These are phyloP conservation scores for Cydia splendana DNA, from an alignment of 1,140 invertebrate genomes.

Conservation along the genomic window DNA sequence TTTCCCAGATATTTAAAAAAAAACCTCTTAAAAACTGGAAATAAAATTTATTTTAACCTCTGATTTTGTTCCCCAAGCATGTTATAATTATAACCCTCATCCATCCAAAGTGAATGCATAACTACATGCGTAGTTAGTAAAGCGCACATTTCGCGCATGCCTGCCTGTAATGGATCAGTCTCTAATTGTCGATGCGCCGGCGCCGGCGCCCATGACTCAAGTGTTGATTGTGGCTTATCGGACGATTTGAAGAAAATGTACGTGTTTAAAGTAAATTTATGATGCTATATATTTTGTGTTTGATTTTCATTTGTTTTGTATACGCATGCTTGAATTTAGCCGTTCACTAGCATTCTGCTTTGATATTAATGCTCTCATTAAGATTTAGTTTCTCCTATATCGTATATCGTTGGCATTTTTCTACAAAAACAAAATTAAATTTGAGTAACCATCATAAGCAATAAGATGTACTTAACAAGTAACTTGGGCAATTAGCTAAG, in stretches of 20 bases:
- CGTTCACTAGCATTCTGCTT: too few relatives aligned
- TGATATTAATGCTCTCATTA: too few relatives aligned
- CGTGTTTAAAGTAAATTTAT: not conserved
- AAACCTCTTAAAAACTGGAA: too few relatives aligned
- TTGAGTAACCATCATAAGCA: too few relatives aligned
- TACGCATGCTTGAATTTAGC: not conserved
- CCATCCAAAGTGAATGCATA: conserved; percentile 5
- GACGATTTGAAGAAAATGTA: conserved; percentile 7
- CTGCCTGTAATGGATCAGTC: conserved; percentile 1
- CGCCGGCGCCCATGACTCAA: conserved; percentile 19
- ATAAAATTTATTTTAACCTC: too few relatives aligned
- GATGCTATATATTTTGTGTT: not conserved
- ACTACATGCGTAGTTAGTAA: not conserved
- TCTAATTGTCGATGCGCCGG: conserved; percentile 22
- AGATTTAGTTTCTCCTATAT: too few relatives aligned
- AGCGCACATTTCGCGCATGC: conserved; percentile 21
- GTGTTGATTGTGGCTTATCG: conserved; percentile 12
- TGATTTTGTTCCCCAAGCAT: not conserved
- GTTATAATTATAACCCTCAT: not conserved
- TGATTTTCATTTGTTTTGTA: not conserved
- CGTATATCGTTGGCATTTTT: too few relatives aligned
- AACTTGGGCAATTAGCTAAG: too few relatives aligned
- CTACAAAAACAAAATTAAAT: too few relatives aligned
- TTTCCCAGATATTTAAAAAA: too few relatives aligned
- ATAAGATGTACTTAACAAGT: too few relatives aligned